A percentile compares a stretch with the other conserved stretches of the same genome.
Conservation (phyloP, 2,888 invertebrate species). For the Trachelus troglodyta region DNA sequence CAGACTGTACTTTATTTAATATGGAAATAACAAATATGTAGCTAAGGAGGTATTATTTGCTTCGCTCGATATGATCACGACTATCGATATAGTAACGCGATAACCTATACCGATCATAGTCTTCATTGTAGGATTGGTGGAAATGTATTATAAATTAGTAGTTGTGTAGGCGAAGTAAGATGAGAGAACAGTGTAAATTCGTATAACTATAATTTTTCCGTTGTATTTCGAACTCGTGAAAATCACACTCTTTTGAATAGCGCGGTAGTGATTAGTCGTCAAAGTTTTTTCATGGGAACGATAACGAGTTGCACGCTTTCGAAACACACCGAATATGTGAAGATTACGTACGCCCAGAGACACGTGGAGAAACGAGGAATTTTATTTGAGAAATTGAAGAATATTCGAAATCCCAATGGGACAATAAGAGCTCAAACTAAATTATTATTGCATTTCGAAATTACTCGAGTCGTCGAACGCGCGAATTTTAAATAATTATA, state of each 20-base stretch:
- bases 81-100: conserved; percentile 2
- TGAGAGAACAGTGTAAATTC: background rate
- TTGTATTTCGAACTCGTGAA: background rate
- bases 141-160: background rate
- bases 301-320: background rate
- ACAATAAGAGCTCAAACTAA: background rate
- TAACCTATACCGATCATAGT: background rate
- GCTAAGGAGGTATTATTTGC: conserved; percentile 45
- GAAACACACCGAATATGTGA: background rate
- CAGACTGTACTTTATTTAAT: background rate
- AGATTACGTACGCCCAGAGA: background rate
- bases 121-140: background rate
- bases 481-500: background rate
- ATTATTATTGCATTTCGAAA: background rate
- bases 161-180: background rate
- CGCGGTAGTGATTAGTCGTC: background rate
- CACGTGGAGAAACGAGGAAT: background rate
- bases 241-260: background rate
- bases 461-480: background rate
- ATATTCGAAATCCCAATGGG: background rate
- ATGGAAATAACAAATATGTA: conserved; percentile 29
- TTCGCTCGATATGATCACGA: conserved; percentile 32
- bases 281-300: background rate
- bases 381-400: background rate
- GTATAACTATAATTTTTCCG: background rate